These are phyloP conservation scores for Larimichthys polyactis DNA, from an alignment of 2,113 vertebrate species.

Conservation along the genomic window DNA sequence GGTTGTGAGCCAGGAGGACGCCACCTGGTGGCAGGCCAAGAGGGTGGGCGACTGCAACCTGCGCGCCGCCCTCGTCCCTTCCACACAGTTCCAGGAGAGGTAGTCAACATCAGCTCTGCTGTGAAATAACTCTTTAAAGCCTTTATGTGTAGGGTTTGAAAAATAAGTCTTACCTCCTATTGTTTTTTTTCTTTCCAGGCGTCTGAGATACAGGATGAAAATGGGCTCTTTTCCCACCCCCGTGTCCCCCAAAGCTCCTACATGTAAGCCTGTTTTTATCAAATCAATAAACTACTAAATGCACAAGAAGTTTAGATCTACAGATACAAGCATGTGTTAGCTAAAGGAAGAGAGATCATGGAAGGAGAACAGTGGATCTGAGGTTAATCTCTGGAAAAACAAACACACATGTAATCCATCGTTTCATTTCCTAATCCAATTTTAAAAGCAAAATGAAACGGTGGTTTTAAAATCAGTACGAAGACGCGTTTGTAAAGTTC, in stretches of 20 bases:
- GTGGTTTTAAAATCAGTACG: not conserved
- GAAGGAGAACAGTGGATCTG: slow-evolving; percentile 23
- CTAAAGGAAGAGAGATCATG: slow-evolving; percentile 56
- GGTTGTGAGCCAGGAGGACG: slow-evolving; percentile 94
- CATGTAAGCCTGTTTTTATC: slow-evolving; percentile 85
- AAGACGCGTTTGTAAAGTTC: not conserved
- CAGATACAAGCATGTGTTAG: not conserved
- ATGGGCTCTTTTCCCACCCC: slow-evolving; percentile 84
- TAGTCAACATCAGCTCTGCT: slow-evolving; percentile 48
- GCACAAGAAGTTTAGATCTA: slow-evolving; percentile 23
- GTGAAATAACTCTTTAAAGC: not conserved
- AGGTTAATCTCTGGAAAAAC: slow-evolving; percentile 49
- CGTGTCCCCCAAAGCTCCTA: slow-evolving; percentile 79
- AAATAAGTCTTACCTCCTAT: not conserved
- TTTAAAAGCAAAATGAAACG: slow-evolving; percentile 31
- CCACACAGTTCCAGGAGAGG: slow-evolving; percentile 95
- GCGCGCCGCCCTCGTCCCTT: slow-evolving; percentile 93
- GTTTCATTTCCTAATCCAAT: slow-evolving; percentile 54
- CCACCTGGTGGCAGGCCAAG: slow-evolving; percentile 97
- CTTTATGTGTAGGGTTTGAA: not conserved
- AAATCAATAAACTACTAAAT: not conserved
- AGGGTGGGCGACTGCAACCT: slow-evolving; percentile 92
- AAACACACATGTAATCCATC: not conserved
- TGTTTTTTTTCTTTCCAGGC: slow-evolving; percentile 74
- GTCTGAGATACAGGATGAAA: slow-evolving; percentile 89